These are phyloP conservation scores for Hyphantria cunea DNA, from an alignment of 1,140 invertebrate genomes.

Conservation along the genomic window DNA sequence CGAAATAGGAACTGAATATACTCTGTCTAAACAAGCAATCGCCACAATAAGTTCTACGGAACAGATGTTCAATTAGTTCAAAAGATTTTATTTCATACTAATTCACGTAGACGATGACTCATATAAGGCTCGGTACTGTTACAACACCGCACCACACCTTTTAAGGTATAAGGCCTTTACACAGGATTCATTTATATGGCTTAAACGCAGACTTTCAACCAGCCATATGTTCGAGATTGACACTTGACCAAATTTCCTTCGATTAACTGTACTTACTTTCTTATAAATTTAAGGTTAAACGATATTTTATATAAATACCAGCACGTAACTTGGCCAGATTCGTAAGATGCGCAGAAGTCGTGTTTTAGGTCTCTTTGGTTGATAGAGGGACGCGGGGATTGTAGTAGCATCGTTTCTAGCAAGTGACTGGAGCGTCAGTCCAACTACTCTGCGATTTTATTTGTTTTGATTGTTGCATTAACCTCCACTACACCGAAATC, in stretches of 20 bases:
- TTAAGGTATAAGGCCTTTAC: conserved; percentile 72
- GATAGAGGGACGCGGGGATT: no score
- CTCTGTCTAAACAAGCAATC: neutral
- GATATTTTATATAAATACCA: no score
- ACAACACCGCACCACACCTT: conserved; percentile 66
- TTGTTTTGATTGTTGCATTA: no score
- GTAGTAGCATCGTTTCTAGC: no score
- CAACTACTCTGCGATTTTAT: no score
- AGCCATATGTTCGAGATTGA: conserved; percentile 72
- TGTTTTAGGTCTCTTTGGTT: no score
- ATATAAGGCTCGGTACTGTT: conserved; percentile 59
- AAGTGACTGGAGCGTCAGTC: no score
- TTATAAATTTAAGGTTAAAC: no score
- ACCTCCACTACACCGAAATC: no score
- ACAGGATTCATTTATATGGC: conserved; percentile 68
- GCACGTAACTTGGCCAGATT: no score
- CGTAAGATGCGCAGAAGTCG: no score
- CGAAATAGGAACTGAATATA: conserved; percentile 3
- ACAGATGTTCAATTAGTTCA: conserved; percentile 72
- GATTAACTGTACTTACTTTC: no score
- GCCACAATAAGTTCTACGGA: conserved; percentile 30
- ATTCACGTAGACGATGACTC: conserved; percentile 65
- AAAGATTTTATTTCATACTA: conserved; percentile 69
- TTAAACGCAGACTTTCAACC: conserved; percentile 73
- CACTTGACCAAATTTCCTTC: conserved; percentile 65